Conservation (phyloP, 2,113 vertebrate genomes). For the Fulica atra region DNA sequence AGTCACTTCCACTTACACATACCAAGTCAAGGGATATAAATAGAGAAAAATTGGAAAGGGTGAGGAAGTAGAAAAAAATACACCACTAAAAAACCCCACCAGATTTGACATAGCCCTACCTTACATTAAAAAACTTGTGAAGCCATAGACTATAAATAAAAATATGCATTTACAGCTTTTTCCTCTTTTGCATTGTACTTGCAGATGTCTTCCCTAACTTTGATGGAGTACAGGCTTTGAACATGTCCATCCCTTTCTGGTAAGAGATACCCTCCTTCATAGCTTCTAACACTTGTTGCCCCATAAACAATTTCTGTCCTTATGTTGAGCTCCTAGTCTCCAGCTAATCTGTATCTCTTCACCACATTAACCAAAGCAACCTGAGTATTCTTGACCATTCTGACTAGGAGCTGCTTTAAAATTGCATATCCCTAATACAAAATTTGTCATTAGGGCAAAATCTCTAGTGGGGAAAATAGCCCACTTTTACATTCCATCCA, state of each 20-base stretch:
- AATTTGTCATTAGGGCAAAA: not conserved
- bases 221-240: not conserved
- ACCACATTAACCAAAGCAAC: not conserved
- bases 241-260: not conserved
- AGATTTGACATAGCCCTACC: not conserved
- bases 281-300: not conserved
- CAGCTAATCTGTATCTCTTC: not conserved
- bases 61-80: not conserved
- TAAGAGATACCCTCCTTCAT: not conserved
- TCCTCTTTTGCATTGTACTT: not conserved
- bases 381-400: not conserved
- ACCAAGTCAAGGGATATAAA: not conserved
- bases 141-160: not conserved
- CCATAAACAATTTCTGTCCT: not conserved
- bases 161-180: not conserved
- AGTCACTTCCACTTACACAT: not conserved
- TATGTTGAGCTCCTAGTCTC: not conserved
- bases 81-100: not conserved
- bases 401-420: not conserved
- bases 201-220: not conserved
- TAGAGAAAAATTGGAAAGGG: not conserved
- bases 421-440: not conserved
- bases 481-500: not conserved
- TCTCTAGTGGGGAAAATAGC: not conserved
- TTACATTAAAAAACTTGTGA: not conserved